These are phyloP conservation scores for Larimichthys polyactis DNA, from an alignment of 2,113 vertebrate species.

Conservation along the genomic window DNA sequence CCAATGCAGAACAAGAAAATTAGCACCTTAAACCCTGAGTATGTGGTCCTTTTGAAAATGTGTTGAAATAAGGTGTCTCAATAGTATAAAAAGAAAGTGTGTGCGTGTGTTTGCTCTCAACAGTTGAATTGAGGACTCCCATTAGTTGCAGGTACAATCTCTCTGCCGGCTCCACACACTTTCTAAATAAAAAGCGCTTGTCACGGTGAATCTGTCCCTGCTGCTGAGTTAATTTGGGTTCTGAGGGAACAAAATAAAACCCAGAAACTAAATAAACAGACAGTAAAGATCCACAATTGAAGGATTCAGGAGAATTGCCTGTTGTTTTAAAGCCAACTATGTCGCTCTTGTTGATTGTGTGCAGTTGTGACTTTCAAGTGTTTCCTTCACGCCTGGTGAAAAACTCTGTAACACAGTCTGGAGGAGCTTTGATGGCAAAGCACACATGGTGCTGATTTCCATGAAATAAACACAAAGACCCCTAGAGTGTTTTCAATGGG, in stretches of 20 bases:
- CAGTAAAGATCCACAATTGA: slow-evolving; percentile 6
- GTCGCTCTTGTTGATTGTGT: not conserved
- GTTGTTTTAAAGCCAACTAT: not conserved
- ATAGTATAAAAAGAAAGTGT: not conserved
- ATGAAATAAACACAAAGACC: slow-evolving; percentile 20
- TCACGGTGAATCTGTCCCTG: not conserved
- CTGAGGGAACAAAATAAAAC: slow-evolving; percentile 4
- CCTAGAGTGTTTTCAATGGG: not conserved
- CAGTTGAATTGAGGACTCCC: no score
- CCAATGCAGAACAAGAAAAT: not conserved
- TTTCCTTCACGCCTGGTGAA: slow-evolving; percentile 9
- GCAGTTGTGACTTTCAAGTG: slow-evolving; percentile 11
- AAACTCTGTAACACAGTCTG: slow-evolving; percentile 18
- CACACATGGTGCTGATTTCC: slow-evolving; percentile 18
- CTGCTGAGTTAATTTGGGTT: slow-evolving; percentile 7
- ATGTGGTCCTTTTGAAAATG: not conserved
- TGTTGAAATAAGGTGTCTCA: not conserved
- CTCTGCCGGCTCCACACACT: no score
- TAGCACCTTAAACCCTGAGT: not conserved
- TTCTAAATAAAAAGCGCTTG: no score
- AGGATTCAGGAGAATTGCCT: not conserved
- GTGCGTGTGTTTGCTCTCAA: not conserved
- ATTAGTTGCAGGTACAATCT: no score
- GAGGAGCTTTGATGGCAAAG: slow-evolving; percentile 2
- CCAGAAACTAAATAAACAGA: not conserved